These are phyloP conservation scores for Drosophila subquinaria DNA, from an alignment of 2,888 invertebrate species.

Conservation along the genomic window DNA sequence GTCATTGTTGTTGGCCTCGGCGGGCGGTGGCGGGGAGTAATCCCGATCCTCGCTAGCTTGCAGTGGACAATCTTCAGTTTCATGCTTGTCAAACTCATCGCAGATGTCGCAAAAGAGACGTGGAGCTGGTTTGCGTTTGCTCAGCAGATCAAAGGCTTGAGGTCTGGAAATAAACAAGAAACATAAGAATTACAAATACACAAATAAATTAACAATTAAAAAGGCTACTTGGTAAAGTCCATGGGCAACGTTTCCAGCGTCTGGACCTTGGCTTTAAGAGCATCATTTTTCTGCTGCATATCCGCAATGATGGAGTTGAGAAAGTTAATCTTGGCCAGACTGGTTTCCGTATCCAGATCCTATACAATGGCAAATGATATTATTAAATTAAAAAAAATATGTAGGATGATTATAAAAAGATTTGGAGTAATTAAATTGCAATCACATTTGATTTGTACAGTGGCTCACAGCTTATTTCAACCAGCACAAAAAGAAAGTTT, in stretches of 20 bases:
- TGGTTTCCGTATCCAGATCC: slow-evolving; percentile 86
- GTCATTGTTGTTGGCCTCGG: slow-evolving; percentile 71
- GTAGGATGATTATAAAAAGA: too few species aligned
- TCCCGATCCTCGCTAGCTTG: slow-evolving; percentile 89
- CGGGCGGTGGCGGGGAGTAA: slow-evolving; percentile 62
- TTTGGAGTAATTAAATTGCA: too few species aligned
- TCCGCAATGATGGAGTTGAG: slow-evolving; percentile 98
- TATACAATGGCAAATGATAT: not conserved
- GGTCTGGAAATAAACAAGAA: slow-evolving; percentile 83
- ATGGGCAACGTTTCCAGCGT: slow-evolving; percentile 88
- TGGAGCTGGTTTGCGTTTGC: slow-evolving; percentile 87
- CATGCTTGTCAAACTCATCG: slow-evolving; percentile 97
- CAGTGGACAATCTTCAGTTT: slow-evolving; percentile 98
- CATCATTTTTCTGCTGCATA: slow-evolving; percentile 96
- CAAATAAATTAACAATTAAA: fast-evolving
- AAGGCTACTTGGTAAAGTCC: slow-evolving; percentile 86
- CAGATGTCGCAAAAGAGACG: slow-evolving; percentile 99
- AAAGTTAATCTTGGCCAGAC: slow-evolving; percentile 91
- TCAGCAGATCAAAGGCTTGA: slow-evolving; percentile 86
- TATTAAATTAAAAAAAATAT: not conserved
- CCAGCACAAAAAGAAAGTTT: too few species aligned
- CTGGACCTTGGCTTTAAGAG: slow-evolving; percentile 91
- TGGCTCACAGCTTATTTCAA: too few species aligned
- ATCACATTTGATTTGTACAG: too few species aligned
- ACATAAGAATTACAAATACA: not conserved